A percentile compares a stretch with the other conserved stretches of the same genome.
Evolutionary conservation across 92 coral and sea anemone genomes (phyloP).

Genomic region (Virgularia gustaviana): DNA sequence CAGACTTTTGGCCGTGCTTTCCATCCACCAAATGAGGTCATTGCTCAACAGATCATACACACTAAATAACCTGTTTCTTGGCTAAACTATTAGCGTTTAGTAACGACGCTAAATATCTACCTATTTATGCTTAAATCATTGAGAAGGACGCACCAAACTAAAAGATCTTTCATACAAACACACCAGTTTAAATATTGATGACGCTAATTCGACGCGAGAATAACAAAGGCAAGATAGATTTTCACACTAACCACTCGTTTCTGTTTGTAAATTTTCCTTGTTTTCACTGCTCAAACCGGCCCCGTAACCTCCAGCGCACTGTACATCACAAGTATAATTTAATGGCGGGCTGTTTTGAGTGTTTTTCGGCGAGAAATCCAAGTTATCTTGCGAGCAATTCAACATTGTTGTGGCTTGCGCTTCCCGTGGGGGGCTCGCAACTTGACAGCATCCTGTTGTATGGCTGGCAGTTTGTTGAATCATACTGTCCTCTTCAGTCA

Average conservation of each 20-base stretch:
- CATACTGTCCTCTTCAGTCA: not conserved
- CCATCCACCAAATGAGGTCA: not conserved
- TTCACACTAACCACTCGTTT: slow-evolving; percentile 12
- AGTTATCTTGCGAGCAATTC: not conserved
- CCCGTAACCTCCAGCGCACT: not conserved
- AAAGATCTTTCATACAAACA: too few relatives aligned
- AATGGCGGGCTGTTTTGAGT: slow-evolving; percentile 1
- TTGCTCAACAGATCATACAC: too few relatives aligned
- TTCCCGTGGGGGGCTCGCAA: slow-evolving; percentile 29
- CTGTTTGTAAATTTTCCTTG: slow-evolving; percentile 30
- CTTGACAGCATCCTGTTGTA: too few relatives aligned
- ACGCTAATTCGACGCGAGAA: slow-evolving; percentile 24
- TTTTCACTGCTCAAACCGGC: slow-evolving; percentile 16
- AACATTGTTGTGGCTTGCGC: slow-evolving; percentile 30
- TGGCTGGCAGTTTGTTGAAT: not conserved
- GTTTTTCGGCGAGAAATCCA: not conserved
- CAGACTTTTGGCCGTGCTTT: slow-evolving; percentile 8
- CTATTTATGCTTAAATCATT: too few relatives aligned
- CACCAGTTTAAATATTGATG: slow-evolving; percentile 29
- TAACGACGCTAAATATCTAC: too few relatives aligned
- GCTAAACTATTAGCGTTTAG: too few relatives aligned
- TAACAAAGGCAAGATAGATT: slow-evolving; percentile 24
- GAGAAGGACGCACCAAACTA: too few relatives aligned
- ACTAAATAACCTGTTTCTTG: too few relatives aligned
- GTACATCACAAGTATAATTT: slow-evolving; percentile 1